Evolutionary conservation across 1,140 invertebrate species (phyloP), one percentile per base, ranked within the genome.

Genomic region (Eubasilissa regina): DNA sequence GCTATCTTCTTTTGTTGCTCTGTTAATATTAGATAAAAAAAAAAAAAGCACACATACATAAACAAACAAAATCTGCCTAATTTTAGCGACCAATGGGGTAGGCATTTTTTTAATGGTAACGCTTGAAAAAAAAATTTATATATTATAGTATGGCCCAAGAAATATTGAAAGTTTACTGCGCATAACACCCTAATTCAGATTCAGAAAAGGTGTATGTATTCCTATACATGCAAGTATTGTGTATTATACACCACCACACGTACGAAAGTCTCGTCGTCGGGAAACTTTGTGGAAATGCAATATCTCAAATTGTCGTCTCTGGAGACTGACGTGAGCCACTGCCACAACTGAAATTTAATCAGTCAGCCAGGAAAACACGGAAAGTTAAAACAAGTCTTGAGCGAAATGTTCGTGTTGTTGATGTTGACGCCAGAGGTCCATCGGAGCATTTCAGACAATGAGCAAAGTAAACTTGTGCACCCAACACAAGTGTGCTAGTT

Each of bases 241-340:
- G 9, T 15, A 58, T n/a, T 58, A 15, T 21, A 11, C 60, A 64
- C 19, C 60, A 64, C 13, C n/a, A 44, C 60, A 64, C 60, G 19
- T 11, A 25, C 19, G 35, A 64, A 53, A 35, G 70, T 35, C 17
- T 73, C 47, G 44, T 70, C 35, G 70, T 47, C 47, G 21, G 70
- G 47, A 56, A 51, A 56, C 47, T 73, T 53, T 56, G 48, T 55
- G 45, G 25, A 73, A 73, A 73, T 73, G 70, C 70, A 73, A 73
- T 73, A 73, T 53, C 70, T 73, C 70, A 73, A 35, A 73, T 73
- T 73, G 70, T 73, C 48, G 70, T 53, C 70, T 53, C 47, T 12
- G 11, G 47, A 19, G 70, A 53, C 11, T 44, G 47, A 55, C 25
- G 70, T 35, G 60, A 64, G 60, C 11, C 60, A 3, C 60, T 64